phyloP scores from a whole-genome alignment of 37 sponge, comb jelly and placozoan species.

The Diacarnus erythraeanus region DNA sequence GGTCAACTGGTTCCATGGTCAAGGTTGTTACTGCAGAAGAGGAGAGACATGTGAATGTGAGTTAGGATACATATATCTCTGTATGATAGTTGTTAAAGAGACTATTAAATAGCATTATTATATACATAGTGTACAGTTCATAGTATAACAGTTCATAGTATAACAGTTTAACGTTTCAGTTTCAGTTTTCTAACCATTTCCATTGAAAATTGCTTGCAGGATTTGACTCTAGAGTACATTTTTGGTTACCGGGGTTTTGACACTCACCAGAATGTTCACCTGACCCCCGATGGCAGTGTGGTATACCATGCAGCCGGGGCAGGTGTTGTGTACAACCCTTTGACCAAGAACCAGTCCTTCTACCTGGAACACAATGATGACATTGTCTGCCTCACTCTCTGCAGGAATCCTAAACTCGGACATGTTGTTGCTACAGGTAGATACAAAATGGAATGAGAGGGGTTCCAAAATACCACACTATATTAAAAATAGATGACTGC shows the following conservation, averaged over 20 bases:
- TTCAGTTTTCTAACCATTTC: neutral
- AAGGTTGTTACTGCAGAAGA: conserved; percentile 35
- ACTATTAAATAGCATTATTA: no score
- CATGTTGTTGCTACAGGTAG: conserved; percentile 75
- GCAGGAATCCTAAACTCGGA: conserved; percentile 50
- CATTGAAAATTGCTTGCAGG: conserved; percentile 29
- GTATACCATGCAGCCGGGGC: conserved; percentile 93
- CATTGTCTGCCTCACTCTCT: conserved; percentile 81
- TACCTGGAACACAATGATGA: conserved; percentile 98
- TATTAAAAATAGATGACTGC: no score
- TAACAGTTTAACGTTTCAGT: no score
- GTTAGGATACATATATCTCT: neutral
- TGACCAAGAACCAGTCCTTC: conserved; percentile 81
- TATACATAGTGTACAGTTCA: no score
- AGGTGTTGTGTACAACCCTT: conserved; percentile 81
- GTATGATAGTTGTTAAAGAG: no score
- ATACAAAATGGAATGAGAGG: no score
- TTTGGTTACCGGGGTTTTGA: conserved; percentile 98
- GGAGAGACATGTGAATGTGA: conserved; percentile 36
- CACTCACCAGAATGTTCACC: conserved; percentile 87
- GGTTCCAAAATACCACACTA: no score
- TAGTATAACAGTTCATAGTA: no score
- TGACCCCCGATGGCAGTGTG: conserved; percentile 63
- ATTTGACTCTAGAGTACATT: conserved; percentile 78
- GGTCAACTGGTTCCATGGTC: neutral